Evolutionary conservation across 2,797 vertebrate genomes (phyloP).

Genomic region (Cyclura pinguis): DNA sequence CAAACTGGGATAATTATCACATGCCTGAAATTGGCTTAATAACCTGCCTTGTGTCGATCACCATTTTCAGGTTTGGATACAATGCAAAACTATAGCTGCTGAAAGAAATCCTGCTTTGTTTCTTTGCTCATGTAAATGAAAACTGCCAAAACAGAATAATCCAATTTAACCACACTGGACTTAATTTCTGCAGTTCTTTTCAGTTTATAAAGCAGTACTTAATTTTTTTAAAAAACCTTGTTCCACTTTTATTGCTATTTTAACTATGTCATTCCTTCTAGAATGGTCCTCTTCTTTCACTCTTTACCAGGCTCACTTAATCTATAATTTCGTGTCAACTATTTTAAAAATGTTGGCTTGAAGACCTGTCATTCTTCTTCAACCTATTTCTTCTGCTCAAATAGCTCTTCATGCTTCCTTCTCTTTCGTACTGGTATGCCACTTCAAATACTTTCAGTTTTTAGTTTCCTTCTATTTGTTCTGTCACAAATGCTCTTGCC

Average conservation of each 20-base stretch:
- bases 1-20: neutral
- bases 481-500: neutral
- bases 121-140: neutral
- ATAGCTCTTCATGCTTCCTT: conserved; percentile 50
- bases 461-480: conserved; percentile 2
- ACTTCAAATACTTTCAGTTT: conserved; percentile 15
- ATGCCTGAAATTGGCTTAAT: neutral
- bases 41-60: neutral
- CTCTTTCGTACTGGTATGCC: conserved; percentile 8
- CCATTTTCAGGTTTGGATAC: neutral
- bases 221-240: conserved; percentile 27
- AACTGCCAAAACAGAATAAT: too few species aligned
- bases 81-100: neutral
- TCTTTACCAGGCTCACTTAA: neutral
- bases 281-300: neutral
- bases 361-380: conserved; percentile 48
- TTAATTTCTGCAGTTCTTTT: conserved; percentile 58
- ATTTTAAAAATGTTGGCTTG: conserved; percentile 11
- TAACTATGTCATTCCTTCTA: neutral
- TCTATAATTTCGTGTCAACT: neutral
- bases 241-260: neutral
- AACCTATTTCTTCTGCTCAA: conserved; percentile 56
- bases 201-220: conserved; percentile 47
- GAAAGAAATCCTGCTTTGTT: neutral
- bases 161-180: neutral